These are phyloP conservation scores for Tromatobia lineatoria DNA, from an alignment of 2,888 invertebrate species.

Conservation along the genomic window DNA sequence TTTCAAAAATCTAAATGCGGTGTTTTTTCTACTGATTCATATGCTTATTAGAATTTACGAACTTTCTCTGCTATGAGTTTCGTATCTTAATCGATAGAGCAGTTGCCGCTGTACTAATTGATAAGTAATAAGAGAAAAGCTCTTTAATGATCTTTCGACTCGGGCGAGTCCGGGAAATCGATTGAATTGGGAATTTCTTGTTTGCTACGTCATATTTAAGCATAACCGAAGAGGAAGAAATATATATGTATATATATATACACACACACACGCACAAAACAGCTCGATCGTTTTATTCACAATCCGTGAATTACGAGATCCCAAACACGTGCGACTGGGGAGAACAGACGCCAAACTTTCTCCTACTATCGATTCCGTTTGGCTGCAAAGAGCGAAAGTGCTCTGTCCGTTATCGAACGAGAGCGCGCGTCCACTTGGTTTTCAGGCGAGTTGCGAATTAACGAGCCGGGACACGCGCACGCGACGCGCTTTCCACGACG, in stretches of 20 bases:
- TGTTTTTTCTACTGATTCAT: background rate
- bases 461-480: conserved; percentile 62
- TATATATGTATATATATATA: background rate
- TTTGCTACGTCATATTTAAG: background rate
- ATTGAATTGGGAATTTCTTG: conserved; percentile 32
- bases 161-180: conserved; percentile 30
- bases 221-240: background rate
- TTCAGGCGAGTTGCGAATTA: conserved; percentile 66
- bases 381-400: conserved; percentile 69
- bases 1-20: background rate
- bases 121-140: conserved; percentile 49
- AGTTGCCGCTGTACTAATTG: conserved; percentile 37
- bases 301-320: conserved; percentile 41
- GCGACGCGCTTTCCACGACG: conserved; percentile 52
- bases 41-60: background rate
- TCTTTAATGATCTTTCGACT: conserved; percentile 8
- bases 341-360: conserved; percentile 65
- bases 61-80: conserved; percentile 43
- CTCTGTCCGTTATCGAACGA: conserved; percentile 66
- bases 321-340: conserved; percentile 18
- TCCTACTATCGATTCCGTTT: conserved; percentile 70
- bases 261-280: too few relatives aligned
- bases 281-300: conserved; percentile 13
- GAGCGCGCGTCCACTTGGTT: conserved; percentile 50
- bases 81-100: conserved; percentile 34